Evolutionary conservation across 2,113 vertebrate species (phyloP), one percentile per base, ranked within the genome.

Genomic region (Menura novaehollandiae): DNA sequence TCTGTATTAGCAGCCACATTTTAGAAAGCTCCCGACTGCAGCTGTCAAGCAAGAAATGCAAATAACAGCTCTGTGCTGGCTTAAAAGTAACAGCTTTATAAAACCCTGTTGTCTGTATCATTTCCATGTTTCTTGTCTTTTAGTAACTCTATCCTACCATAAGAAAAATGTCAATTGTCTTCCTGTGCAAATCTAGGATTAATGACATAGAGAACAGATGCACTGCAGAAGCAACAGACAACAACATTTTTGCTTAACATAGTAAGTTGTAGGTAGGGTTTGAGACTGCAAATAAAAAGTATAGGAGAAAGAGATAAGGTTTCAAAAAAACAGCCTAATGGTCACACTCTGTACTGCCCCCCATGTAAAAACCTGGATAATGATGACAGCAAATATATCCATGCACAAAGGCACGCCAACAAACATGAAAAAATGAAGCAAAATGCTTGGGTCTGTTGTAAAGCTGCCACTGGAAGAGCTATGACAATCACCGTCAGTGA

Each of bases 1-100:
- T 58, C 58, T 82, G 28, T 55, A 79, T 85, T 91, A 94, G 35
- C 32, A 76, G 33, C 15, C 46, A 73, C 4, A 0, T 73, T 90
- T 96, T 82, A 72, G 46, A 81, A 88, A 89, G 66, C 24, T 94
- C 47, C 21, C 3, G 6, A 74, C 60, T 84, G 88, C 82, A 90
- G 59, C 79, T 92, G 94, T 94, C 93, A 95, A 76, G 67, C 33
- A 95, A 91, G 59, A 87, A 82, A 90, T 66, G 55, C 72, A 93
- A 89, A 85, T 83, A 69, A 72, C 37, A 88, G 52, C 63, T 79
- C 68, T 43, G 62, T 0, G 0, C n/a, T 52, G 68, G 43, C 60
- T 96, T 90, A 84, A 93, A 95, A 88, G 63, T 39, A 88, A 84
- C 55, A 88, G 63, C 43, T 91, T 92, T 92, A 79, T 74, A 55